Base-by-base conservation (phyloP, 2,888 invertebrate genomes). In the Ethmia dodecea region DNA sequence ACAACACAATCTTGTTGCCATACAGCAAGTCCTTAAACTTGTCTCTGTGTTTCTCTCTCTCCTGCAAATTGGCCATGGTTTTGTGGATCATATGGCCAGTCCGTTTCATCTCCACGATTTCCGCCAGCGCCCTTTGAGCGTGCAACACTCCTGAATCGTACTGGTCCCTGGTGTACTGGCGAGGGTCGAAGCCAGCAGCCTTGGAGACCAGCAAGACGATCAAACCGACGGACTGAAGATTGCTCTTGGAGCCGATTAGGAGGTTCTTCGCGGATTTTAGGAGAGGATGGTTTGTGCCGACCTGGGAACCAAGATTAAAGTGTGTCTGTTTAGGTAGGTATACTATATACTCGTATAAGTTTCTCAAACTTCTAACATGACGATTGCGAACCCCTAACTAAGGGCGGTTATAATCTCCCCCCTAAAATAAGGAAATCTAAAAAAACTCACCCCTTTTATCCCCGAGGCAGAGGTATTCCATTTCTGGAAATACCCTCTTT, bases 101-200 rank as follows among this genome's bases (percentile, higher is more conserved):
- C 10, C 84, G 55, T 49, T 84, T 84, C 86, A 86, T 86, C 58
- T 86, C 86, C 25, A 86, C 83, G 1, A 86, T 81, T 49, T 86
- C 86, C 0, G 86, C 81, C 31, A 87, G 47, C 1, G 79, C 87
- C 45, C 88, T 65, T 57, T 87, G 87, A 8, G 86, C 60, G 59
- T 87, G 80, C 35, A 88, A 53, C 0, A 86, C 18, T 33, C 73
- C 79, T 0, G 76, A 78, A 14, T 73, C 70, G 16, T 76, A 69
- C 1, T 66, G 68, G n/a, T 78, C 75, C 9, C 52, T 46, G 1
- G 53, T 60, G 35, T 56, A 69, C 4, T 66, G 55, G 2, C 35
- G 14, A 1, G 54, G 16, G 26, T 66, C 56, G 48, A 77, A 67
- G 6, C 81, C 78, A 15, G 81, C 77, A 0, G 84, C 83, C 43